A percentile compares a stretch with the other conserved stretches of the same genome.
Evolutionary conservation across 2,797 vertebrate genomes (phyloP).

Genomic region (Podarcis siculus): DNA sequence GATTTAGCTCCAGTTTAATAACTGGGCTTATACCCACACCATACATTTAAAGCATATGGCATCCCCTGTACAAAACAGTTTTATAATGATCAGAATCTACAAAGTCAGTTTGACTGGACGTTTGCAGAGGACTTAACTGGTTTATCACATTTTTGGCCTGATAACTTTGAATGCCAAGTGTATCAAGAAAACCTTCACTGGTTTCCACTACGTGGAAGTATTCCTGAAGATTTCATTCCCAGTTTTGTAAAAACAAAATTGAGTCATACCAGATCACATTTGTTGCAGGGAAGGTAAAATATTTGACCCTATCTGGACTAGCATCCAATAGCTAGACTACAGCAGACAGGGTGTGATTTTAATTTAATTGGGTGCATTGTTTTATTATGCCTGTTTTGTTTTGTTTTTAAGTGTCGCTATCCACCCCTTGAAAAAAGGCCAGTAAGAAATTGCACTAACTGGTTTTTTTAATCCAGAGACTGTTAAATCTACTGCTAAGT

Average conservation of each 20-base stretch:
- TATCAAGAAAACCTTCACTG: too few species aligned
- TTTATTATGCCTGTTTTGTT: constrained; percentile 28
- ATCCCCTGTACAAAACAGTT: too few species aligned
- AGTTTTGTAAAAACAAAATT: constrained; percentile 18
- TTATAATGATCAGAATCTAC: background rate
- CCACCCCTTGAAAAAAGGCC: background rate
- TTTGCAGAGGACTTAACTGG: background rate
- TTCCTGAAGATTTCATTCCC: background rate
- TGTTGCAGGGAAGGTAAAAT: background rate
- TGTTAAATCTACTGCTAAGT: constrained; percentile 44
- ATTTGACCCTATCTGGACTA: background rate
- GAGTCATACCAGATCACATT: background rate
- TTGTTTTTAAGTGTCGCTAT: constrained; percentile 27
- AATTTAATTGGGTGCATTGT: background rate
- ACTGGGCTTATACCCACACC: too few species aligned
- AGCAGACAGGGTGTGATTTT: background rate
- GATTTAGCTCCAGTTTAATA: background rate
- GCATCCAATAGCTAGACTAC: background rate
- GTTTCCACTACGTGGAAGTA: too few species aligned
- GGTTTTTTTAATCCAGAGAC: constrained; percentile 1
- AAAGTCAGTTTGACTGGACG: background rate
- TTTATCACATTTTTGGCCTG: background rate
- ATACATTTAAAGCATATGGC: too few species aligned
- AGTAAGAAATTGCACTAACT: background rate
- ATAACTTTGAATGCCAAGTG: background rate